Evolutionary conservation across 2,797 vertebrate species (phyloP), one percentile per base, ranked within the genome.

Genomic region (Etheostoma nigrum): DNA sequence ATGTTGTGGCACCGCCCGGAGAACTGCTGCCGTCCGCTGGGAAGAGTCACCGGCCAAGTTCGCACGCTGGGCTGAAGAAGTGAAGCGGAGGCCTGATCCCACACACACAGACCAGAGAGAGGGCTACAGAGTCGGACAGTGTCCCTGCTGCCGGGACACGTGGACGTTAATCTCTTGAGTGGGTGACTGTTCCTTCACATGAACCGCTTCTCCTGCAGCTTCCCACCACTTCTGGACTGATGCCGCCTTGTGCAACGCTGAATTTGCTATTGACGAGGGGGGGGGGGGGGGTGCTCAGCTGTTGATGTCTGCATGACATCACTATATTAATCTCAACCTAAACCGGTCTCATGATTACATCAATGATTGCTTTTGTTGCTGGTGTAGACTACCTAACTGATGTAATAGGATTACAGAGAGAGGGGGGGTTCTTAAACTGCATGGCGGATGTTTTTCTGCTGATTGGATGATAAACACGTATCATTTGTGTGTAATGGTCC

Each of bases 321-420:
- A 74, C 1, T 0, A 3, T 27, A 71, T 63, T 74, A 81, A 84
- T 86, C 72, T 75, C 13, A 49, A 48, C 60, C 60, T 62, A 67
- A 21, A 23, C 14, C 33, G 45, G 74, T 64, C 81, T 61, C 78
- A 30, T 91, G 93, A 93, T 92, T 86, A 51, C 66, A 90, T 92
- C 92, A 92, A 67, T 59, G 76, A 68, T 11, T 18, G 81, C 62
- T 72, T 72, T 78, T 84, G 89, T 87, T 67, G 27, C 59, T 14
- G 65, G 69, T 74, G 64, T 42, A 27, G 27, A 3, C 27, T 27
- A 57, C 48, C 48, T 72, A 78, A 75, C 42, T 69, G 58, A 67
- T 79, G 69, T 82, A 83, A 89, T 78, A 47, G 82, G 89, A 91
- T 92, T 91, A 90, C 23, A 65, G 59, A 67, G 13, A 18, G 48